Evolutionary conservation across 2,113 vertebrate genomes (phyloP), one percentile per base, ranked within the genome.

Genomic region (Phrynocephalus versicolor): DNA sequence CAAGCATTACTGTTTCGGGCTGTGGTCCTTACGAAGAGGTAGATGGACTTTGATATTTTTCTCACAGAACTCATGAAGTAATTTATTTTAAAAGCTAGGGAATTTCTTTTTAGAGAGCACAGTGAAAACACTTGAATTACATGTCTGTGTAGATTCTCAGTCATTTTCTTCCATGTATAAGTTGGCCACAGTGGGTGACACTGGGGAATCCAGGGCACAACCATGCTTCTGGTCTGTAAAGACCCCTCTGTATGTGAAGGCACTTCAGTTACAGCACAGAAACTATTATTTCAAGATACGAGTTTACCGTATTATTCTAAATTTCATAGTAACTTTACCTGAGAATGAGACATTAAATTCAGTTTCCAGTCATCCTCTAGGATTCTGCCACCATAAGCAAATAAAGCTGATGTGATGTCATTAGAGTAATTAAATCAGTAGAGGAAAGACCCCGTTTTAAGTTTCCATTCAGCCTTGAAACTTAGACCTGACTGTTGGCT

Each of bases 1-100:
- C 97, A 1, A 98, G 93, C 75, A 96, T 98, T 0, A 93, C 97
- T 84, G 91, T 98, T 57, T 94, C 94, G 0, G 97, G 95, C 88
- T 98, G 97, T 27, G 84, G 91, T 0, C 93, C 98, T 2, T 98
- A 95, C 6, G 95, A 93, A 10, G 97, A 98, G 97, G 97, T 98
- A 92, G 75, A 84, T 0, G 16, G 45, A 30, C 10, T n/a, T 39
- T 8, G 25, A 21, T n/a, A n/a, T 1, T 1, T 75, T 39, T n/a
- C 2, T 1, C 23, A 2, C 41, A 51, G 10, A 51, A 51, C 14
- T 55, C 16, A 14, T 70, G 21, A 51, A 78, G 57, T 6, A 33
- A 14, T 45, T 85, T 14, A 14, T n/a, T 21, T 27, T 15, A 3
- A 33, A 37, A 33, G 41, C 37, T n/a, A n/a, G n/a, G n/a, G n/a